Conservation (phyloP, 2,888 invertebrate species). For the Philonicus albiceps region DNA sequence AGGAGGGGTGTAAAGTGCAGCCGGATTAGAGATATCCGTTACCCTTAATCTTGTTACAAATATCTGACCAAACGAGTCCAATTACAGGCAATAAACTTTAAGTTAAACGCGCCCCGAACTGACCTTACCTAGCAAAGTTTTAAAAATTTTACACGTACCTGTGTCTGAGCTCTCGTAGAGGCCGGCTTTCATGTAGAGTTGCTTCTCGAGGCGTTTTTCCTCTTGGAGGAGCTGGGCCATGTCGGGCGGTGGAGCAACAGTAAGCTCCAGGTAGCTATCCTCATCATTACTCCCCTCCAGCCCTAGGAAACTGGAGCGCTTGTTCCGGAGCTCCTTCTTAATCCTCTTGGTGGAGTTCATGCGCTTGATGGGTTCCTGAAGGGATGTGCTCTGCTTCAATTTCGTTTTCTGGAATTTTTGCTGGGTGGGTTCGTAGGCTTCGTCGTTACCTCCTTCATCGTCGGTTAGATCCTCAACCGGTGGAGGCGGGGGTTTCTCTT, state of each 20-base stretch:
- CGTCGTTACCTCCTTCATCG: slow-evolving; percentile 62
- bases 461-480: slow-evolving; percentile 70
- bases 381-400: slow-evolving; percentile 43
- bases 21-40: slow-evolving; percentile 33
- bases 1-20: background rate
- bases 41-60: slow-evolving; percentile 29
- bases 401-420: slow-evolving; percentile 33
- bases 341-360: slow-evolving; percentile 85
- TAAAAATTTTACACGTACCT: slow-evolving; percentile 54
- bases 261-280: slow-evolving; percentile 74
- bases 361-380: slow-evolving; percentile 68
- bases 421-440: slow-evolving; percentile 44
- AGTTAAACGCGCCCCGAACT: background rate
- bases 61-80: background rate
- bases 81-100: background rate
- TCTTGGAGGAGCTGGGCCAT: slow-evolving; percentile 82
- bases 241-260: slow-evolving; percentile 77
- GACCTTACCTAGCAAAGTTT: background rate
- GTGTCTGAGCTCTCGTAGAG: slow-evolving; percentile 75
- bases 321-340: slow-evolving; percentile 83
- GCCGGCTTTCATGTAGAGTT: slow-evolving; percentile 76
- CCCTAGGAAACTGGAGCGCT: slow-evolving; percentile 85
- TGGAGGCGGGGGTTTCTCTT: slow-evolving; percentile 85
- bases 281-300: slow-evolving; percentile 78
- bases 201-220: slow-evolving; percentile 79